A percentile compares a stretch with the other conserved stretches of the same genome.
Conservation (phyloP, 2,113 vertebrate genomes). For the Lophochroa leadbeateri region DNA sequence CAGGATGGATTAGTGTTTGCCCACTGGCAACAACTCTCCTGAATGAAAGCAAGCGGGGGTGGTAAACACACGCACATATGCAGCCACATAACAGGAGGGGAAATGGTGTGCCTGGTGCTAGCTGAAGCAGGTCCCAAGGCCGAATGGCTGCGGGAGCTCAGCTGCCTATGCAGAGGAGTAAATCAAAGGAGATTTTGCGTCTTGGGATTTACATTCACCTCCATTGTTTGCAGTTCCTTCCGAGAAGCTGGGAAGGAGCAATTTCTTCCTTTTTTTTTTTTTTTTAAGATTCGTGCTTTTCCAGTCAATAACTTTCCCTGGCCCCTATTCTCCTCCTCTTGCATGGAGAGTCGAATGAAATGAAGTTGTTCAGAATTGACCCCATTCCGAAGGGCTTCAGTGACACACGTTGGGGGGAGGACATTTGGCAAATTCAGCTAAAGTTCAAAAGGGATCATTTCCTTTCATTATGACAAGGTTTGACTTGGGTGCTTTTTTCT, state of each 20-base stretch:
- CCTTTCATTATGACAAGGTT: background rate
- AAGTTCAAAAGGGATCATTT: background rate
- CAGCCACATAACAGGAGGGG: background rate
- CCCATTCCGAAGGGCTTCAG: background rate
- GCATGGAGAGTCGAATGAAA: background rate
- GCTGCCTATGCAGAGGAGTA: background rate
- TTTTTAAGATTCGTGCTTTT: background rate
- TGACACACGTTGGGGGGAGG: background rate
- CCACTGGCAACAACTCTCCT: constrained; percentile 4
- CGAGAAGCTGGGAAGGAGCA: background rate
- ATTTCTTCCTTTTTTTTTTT: background rate
- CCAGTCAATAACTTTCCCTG: background rate
- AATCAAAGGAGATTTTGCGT: background rate
- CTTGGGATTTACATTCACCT: background rate
- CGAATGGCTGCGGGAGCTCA: background rate
- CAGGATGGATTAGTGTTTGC: constrained; percentile 51
- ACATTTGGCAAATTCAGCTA: background rate
- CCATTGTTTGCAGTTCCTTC: constrained; percentile 28
- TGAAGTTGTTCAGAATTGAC: background rate
- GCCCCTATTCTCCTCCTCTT: background rate
- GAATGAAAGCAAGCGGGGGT: background rate
- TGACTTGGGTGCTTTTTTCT: background rate
- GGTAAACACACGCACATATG: background rate
- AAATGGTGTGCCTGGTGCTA: background rate
- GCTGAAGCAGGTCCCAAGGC: background rate